A percentile compares a stretch with the other conserved stretches of the same genome.
Conservation (phyloP, 2,113 vertebrate species). For the Barnardius zonarius region DNA sequence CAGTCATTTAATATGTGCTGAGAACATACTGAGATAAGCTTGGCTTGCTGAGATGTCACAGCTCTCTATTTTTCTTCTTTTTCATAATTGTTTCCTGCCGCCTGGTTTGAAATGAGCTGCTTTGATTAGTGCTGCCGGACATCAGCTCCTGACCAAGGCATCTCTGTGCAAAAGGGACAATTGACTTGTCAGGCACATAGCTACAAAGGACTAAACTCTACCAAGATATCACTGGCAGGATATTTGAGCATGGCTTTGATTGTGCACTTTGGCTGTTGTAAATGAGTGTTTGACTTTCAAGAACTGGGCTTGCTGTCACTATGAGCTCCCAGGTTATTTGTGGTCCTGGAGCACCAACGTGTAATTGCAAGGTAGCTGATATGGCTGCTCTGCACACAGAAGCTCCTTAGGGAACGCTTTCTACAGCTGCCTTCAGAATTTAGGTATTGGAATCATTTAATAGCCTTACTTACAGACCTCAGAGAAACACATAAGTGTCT, state of each 20-base stretch:
- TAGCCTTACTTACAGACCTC: background rate
- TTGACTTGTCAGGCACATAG: background rate
- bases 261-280: background rate
- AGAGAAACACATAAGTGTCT: background rate
- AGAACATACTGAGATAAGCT: background rate
- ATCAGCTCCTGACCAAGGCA: background rate
- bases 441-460: rapidly evolving
- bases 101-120: background rate
- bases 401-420: background rate
- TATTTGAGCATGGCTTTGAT: background rate
- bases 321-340: background rate
- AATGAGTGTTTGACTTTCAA: background rate
- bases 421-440: background rate
- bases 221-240: background rate
- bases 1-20: background rate
- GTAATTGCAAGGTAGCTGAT: background rate
- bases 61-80: background rate
- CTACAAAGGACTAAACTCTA: background rate
- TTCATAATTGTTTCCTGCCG: background rate
- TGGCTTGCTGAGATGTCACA: background rate
- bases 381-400: background rate
- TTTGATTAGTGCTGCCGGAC: background rate
- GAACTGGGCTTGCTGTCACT: background rate
- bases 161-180: background rate
- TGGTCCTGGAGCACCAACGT: background rate